Conservation (phyloP, 2,113 vertebrate genomes). For the Channa maculata region DNA sequence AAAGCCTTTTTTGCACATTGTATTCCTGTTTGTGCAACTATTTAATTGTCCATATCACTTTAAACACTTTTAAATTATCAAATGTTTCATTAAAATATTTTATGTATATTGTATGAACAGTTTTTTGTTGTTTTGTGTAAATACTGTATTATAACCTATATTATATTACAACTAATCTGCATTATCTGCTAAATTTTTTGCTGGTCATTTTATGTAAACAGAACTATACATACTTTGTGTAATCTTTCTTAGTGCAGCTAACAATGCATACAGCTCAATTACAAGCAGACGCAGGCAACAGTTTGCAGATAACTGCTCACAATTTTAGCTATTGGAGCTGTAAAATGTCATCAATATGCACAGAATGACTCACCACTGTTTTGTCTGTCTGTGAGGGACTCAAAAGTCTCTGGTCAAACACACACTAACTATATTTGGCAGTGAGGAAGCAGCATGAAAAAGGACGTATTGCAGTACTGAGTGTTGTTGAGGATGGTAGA, state of each 20-base stretch:
- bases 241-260: background rate
- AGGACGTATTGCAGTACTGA: background rate
- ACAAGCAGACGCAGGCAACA: background rate
- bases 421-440: constrained; percentile 44
- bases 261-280: background rate
- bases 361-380: constrained; percentile 41
- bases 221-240: background rate
- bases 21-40: constrained; percentile 33
- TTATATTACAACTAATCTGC: background rate
- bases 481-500: constrained; percentile 13
- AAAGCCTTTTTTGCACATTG: constrained; percentile 38
- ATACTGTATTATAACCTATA: background rate
- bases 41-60: constrained; percentile 40
- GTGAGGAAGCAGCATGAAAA: background rate
- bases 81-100: constrained; percentile 21
- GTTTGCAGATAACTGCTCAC: constrained; percentile 6
- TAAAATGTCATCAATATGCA: constrained; percentile 36
- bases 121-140: background rate
- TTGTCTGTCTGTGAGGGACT: constrained; percentile 43
- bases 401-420: constrained; percentile 47
- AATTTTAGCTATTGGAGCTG: background rate
- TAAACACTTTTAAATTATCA: constrained; percentile 3
- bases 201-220: background rate
- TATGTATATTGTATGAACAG: background rate
- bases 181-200: constrained; percentile 10